These are phyloP conservation scores for Phyllotreta cruciferae DNA, from an alignment of 2,888 invertebrate species.

Conservation along the genomic window DNA sequence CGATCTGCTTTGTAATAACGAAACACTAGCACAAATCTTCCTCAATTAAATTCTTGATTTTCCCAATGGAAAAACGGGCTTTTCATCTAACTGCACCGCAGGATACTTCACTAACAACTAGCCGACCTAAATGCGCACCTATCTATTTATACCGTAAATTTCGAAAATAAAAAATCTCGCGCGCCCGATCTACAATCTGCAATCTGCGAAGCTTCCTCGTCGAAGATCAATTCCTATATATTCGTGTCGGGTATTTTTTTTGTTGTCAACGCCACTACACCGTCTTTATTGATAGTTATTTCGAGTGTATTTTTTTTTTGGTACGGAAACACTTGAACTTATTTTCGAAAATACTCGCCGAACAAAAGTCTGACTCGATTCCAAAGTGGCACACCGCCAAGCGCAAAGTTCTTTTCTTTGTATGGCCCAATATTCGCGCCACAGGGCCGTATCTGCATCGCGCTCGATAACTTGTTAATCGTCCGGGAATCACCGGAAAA, in stretches of 20 bases:
- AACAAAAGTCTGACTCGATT: conserved; percentile 52
- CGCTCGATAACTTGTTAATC: too few relatives aligned
- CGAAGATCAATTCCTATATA: too few relatives aligned
- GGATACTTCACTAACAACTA: conserved; percentile 44
- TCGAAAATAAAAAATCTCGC: conserved; percentile 35
- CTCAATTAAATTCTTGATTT: too few relatives aligned
- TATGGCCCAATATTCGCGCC: conserved; percentile 41
- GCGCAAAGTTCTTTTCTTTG: conserved; percentile 62
- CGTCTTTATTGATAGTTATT: conserved; percentile 20
- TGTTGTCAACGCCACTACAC: conserved; percentile 7
- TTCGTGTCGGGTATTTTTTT: too few relatives aligned
- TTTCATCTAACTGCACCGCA: conserved; percentile 29
- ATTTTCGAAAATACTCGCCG: conserved; percentile 25
- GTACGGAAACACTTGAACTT: conserved; percentile 22
- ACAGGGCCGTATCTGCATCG: neutral
- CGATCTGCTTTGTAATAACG: too few relatives aligned
- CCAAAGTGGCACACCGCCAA: conserved; percentile 66
- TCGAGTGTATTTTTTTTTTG: conserved; percentile 21
- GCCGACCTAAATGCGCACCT: conserved; percentile 41
- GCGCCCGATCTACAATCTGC: conserved; percentile 5
- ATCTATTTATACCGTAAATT: conserved; percentile 49
- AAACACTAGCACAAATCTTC: too few relatives aligned
- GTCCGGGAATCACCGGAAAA: too few relatives aligned
- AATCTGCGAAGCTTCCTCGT: too few relatives aligned
- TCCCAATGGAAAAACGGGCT: too few relatives aligned